phyloP scores from a whole-genome alignment of 2,113 vertebrate species.

The Nerophis ophidion region DNA sequence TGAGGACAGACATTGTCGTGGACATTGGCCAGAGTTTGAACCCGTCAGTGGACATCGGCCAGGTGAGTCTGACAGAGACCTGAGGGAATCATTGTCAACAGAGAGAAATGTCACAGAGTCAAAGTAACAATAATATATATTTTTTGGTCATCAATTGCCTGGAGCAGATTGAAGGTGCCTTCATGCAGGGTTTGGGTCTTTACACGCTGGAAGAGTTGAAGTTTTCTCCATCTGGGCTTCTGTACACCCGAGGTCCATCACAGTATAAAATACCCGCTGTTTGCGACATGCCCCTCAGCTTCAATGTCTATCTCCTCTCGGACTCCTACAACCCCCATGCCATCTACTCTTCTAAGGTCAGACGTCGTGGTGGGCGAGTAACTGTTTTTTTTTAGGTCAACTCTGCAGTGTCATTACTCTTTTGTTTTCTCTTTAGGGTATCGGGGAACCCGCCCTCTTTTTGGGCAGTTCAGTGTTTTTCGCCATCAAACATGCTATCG shows the following conservation, averaged over 20 bases:
- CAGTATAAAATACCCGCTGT: constrained; percentile 83
- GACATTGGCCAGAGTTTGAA: constrained; percentile 82
- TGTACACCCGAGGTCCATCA: constrained; percentile 75
- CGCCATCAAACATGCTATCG: constrained; percentile 76
- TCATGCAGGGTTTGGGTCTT: constrained; percentile 80
- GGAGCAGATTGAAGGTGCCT: constrained; percentile 79
- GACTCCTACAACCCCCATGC: constrained; percentile 73
- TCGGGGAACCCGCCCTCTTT: constrained; percentile 75
- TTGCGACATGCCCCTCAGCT: constrained; percentile 77
- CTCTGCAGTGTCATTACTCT: not conserved
- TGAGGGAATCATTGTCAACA: too few relatives aligned
- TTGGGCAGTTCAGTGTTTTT: constrained; percentile 80
- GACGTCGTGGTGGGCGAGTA: not conserved
- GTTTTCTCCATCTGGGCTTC: constrained; percentile 74
- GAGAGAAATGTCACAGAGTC: too few relatives aligned
- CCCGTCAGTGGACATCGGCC: constrained; percentile 84
- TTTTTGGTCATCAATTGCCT: not conserved
- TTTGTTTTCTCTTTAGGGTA: constrained; percentile 60
- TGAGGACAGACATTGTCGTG: constrained; percentile 79
- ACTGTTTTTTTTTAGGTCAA: not conserved
- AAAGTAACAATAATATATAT: too few relatives aligned
- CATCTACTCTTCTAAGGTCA: constrained; percentile 86
- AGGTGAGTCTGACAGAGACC: constrained; percentile 65
- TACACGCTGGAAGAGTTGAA: constrained; percentile 82
- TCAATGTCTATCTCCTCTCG: constrained; percentile 76